phyloP scores from a whole-genome alignment of 2,113 vertebrate species.

The pig (Sus scrofa) region DNA sequence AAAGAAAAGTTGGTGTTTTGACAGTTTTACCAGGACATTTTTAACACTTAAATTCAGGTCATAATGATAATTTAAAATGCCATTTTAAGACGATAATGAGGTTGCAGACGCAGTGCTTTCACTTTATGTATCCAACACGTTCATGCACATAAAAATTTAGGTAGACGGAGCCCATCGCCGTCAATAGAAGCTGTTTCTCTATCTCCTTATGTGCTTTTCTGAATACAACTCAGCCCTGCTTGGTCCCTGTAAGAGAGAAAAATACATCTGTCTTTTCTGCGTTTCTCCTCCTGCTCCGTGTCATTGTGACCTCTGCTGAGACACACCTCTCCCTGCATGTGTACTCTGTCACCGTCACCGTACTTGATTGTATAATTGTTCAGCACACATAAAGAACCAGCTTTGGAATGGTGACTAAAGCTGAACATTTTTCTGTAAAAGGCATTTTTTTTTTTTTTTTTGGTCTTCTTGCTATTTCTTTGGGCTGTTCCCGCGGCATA shows the following conservation, averaged over 20 bases:
- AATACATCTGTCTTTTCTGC: rapidly evolving
- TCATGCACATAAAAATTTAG: rapidly evolving
- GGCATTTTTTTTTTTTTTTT: too few species aligned
- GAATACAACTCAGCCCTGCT: not conserved
- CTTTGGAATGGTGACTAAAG: not conserved
- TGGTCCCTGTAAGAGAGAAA: not conserved
- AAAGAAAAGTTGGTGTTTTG: not conserved
- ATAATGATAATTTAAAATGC: not conserved
- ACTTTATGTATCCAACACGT: not conserved
- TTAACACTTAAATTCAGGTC: not conserved
- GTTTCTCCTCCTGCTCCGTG: not conserved
- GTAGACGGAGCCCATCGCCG: not conserved
- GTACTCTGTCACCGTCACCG: rapidly evolving
- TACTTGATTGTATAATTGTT: not conserved
- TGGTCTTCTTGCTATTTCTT: too few species aligned
- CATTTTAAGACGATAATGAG: not conserved
- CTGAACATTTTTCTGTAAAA: not conserved
- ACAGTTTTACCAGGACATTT: constrained; percentile 52
- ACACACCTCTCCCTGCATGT: rapidly evolving
- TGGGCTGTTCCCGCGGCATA: too few species aligned
- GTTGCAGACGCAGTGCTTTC: not conserved
- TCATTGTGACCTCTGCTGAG: not conserved
- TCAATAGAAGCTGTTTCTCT: not conserved
- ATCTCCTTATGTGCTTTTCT: not conserved
- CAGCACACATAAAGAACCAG: not conserved